Base-by-base conservation (phyloP, 2,888 invertebrate genomes). In the Noctua fimbriata region DNA sequence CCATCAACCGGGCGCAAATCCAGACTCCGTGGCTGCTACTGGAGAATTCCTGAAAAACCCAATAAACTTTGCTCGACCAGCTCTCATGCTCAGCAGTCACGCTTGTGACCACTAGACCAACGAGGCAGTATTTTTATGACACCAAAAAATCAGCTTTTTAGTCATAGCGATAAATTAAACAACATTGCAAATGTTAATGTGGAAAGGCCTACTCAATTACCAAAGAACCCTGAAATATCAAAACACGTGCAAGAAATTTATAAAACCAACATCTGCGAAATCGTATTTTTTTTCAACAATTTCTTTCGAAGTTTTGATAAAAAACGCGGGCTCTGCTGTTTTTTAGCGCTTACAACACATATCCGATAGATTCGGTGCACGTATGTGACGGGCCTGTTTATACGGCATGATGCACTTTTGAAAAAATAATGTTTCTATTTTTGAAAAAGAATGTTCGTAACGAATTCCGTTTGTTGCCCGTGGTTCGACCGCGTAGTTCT, bases 191-290 rank as follows among this genome's bases (percentile, higher is more conserved):
- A 32, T 65, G 1, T 12, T 18, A 67, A 67, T 28, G 44, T 67
- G 7, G 18, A 44, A 18, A 28, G 18, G 3, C 1, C 24, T 28
- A 49, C 9, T 32, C 58, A n/a, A 84, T 65, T 36, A 71, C 32
- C 12, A 58, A 67, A 65, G 87, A 84, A 76, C 86, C 87, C 90
- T 85, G 89, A 90, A 92, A 88, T 72, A 85, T 83, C 78, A 89
- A 92, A 94, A 95, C 96, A 96, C 96, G 96, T 96, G 96, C 95
- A 96, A 95, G 95, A 95, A 95, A 95, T 95, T 95, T 95, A 95
- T 95, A 95, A 95, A 96, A 95, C 93, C 94, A 95, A 96, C 96
- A 97, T 97, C 96, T 97, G 96, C 96, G 93, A 96, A 96, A 96
- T 96, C 94, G 93, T 86, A 89, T 88, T 83, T 93, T 94, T 95